Base-by-base conservation (phyloP, 2,113 vertebrate genomes). In the Stomatorhinus ivindoensis region DNA sequence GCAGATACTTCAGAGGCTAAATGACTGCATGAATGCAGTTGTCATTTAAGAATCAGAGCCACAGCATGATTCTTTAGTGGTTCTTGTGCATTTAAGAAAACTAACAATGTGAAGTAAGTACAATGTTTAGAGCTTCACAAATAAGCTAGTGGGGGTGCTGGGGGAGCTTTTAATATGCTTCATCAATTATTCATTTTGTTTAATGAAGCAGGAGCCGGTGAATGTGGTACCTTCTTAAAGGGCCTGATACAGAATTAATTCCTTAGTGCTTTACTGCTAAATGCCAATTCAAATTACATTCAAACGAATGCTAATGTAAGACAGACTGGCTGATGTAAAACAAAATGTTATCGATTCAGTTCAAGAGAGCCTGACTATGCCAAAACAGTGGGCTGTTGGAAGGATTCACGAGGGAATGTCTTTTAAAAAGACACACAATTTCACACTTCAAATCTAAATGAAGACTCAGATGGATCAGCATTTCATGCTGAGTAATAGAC, bases 291-390 rank as follows among this genome's bases (percentile, higher is more conserved):
- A 87, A 61, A 58, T 58, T 87, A 39, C 53, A 87, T 61, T 84
- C 42, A 84, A 84, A 84, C 44, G 44, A 84, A 84, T 84, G 82
- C 82, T 84, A 84, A 84, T 84, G 42, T 44, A n/a, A 84, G 47
- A 84, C 82, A 84, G 82, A 47, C 44, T 84, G 82, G 42, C 44
- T 84, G 82, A 84, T 84, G 82, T 84, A 84, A 84, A 84, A 84
- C 76, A 19, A 47, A 84, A 84, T 84, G 82, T 47, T 84, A 84
- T 84, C 19, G 82, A 84, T 44, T 84, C 42, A 47, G 82, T 47
- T 46, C 21, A 47, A 84, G 42, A 46, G 82, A 84, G 44, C 82
- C 82, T 46, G 21, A 84, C 42, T 47, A n/a, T 84, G 82, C 82
- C 82, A 84, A 47, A 44, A 84, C 82, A 84, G 82, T 84, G 44